Conservation (phyloP, 2,888 invertebrate species). For the Dryadula phaetusa region DNA sequence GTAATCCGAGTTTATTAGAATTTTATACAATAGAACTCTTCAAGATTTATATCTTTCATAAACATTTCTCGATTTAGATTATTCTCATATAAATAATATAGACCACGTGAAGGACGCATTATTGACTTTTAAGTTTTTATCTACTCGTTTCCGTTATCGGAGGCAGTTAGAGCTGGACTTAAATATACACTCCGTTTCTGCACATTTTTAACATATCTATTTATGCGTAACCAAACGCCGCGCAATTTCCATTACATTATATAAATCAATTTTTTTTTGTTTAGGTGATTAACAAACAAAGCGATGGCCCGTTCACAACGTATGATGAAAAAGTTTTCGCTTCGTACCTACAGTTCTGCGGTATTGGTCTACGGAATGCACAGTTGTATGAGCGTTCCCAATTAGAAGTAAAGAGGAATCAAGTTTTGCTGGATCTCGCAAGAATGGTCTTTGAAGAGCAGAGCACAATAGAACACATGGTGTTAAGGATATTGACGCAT, state of each 20-base stretch:
- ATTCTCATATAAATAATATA: background rate
- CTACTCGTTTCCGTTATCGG: background rate
- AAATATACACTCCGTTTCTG: background rate
- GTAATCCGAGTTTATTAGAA: constrained; percentile 21
- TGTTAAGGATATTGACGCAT: constrained; percentile 95
- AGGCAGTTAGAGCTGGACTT: too few species aligned
- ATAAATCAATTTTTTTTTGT: background rate
- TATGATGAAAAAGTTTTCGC: constrained; percentile 96
- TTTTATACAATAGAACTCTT: constrained; percentile 23
- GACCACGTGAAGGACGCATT: background rate
- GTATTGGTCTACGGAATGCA: constrained; percentile 97
- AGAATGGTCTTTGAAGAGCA: constrained; percentile 98
- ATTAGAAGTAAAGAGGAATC: constrained; percentile 97
- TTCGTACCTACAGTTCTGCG: constrained; percentile 97
- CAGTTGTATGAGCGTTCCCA: constrained; percentile 97
- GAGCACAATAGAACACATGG: constrained; percentile 97
- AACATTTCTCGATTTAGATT: constrained; percentile 4
- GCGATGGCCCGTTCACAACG: constrained; percentile 91
- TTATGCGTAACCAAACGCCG: background rate
- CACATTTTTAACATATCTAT: background rate
- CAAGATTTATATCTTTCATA: constrained; percentile 22
- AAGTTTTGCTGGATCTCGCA: constrained; percentile 96
- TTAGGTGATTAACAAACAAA: constrained; percentile 95
- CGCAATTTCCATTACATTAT: background rate
- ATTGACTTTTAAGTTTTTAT: constrained; percentile 7